Percentiles rank a stretch among this genome's conserved stretches.
Conservation (phyloP, 2,113 vertebrate genomes). For the Paradisaea rubra region DNA sequence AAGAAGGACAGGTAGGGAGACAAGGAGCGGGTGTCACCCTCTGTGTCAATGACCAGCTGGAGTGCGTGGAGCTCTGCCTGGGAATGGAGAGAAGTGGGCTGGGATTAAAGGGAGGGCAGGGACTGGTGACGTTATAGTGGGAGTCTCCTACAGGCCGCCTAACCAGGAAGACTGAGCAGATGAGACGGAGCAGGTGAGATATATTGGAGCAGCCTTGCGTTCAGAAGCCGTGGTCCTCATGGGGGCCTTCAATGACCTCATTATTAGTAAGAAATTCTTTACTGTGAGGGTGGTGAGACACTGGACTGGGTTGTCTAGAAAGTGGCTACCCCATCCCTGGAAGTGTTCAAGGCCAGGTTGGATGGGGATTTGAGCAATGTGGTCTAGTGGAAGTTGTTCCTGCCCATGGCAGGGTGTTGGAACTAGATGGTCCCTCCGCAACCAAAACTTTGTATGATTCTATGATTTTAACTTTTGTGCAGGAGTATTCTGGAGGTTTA, state of each 20-base stretch:
- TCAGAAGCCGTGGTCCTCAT: background rate
- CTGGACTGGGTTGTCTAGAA: background rate
- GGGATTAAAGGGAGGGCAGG: background rate
- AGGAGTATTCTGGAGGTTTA: background rate
- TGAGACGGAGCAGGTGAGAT: background rate
- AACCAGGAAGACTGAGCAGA: background rate
- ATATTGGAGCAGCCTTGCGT: background rate
- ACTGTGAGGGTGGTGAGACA: background rate
- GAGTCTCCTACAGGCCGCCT: background rate
- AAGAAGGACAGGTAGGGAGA: background rate
- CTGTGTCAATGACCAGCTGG: background rate
- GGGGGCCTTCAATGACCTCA: background rate
- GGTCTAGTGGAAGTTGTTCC: background rate
- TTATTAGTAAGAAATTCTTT: background rate
- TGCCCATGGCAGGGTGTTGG: background rate
- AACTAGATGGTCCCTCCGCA: background rate
- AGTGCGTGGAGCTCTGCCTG: background rate
- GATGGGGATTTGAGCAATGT: background rate
- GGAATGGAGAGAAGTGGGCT: background rate
- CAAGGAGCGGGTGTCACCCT: background rate
- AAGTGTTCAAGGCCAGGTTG: background rate
- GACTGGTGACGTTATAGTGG: background rate
- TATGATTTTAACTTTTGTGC: background rate
- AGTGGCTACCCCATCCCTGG: background rate
- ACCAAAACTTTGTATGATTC: background rate